Percentiles rank a stretch among this genome's conserved stretches.
Conservation (phyloP, 2,113 vertebrate genomes). For the Oncorhynchus masou region DNA sequence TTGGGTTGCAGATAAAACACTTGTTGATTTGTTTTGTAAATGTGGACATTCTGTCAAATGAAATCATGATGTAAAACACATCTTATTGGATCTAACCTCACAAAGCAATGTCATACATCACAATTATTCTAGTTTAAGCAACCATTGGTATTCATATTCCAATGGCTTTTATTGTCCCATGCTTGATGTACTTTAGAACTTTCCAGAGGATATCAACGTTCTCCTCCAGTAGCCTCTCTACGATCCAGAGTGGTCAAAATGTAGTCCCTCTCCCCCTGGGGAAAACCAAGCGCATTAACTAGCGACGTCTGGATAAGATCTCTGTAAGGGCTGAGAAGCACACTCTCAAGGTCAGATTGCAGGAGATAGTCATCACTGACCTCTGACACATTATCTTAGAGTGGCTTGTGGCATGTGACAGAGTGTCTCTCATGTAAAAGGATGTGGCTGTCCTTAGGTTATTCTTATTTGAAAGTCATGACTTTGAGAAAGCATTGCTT, state of each 20-base stretch:
- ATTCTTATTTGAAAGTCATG: background rate
- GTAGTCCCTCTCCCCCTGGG: background rate
- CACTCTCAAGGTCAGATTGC: conserved; percentile 39
- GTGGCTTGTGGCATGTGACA: conserved; percentile 23
- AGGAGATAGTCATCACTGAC: conserved; percentile 35
- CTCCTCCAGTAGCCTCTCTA: background rate
- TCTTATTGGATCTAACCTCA: background rate
- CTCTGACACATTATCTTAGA: conserved; percentile 23
- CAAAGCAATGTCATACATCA: background rate
- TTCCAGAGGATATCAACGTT: background rate
- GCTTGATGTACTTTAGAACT: background rate
- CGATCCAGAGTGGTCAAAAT: background rate
- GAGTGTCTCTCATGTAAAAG: conserved; percentile 1
- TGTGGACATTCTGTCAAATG: background rate
- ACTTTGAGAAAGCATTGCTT: background rate
- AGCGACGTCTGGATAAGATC: background rate
- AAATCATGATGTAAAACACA: background rate
- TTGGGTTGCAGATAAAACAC: background rate
- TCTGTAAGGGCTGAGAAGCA: background rate
- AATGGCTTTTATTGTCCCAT: background rate
- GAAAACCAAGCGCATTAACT: background rate
- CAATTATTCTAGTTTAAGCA: background rate
- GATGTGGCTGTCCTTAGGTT: background rate
- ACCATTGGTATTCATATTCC: background rate
- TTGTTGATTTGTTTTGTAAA: background rate